Base-by-base conservation (phyloP, 2,888 invertebrate genomes). In the Limenitis camilla region DNA sequence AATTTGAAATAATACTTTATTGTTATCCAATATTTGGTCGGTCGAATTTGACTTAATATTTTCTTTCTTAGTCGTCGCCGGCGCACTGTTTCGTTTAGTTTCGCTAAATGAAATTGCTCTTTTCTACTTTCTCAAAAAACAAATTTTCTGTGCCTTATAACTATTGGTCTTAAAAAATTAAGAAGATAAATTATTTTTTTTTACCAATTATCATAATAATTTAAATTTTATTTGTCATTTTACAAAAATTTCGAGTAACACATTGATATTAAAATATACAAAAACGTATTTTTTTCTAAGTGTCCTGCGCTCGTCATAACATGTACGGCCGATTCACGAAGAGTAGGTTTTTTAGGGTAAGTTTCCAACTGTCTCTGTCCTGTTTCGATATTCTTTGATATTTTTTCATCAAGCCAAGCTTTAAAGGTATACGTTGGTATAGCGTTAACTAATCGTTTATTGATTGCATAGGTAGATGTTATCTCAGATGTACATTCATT, bases 351-450 rank as follows among this genome's bases (percentile, higher is more conserved):
- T 3, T 63, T 41, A 5, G 85, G 85, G 64, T 71, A 84, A 8
- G 59, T 62, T 32, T 63, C 58, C 31, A 85, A 67, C 8, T 56
- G 48, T 5, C 61, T 55, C 35, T 56, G 58, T 54, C 70, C 69
- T 51, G 66, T 64, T 48, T 76, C 75, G 53, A 77, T 78, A 49
- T 78, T 76, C 59, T 78, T 80, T 48, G 62, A 64, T 48, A 85
- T 81, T 66, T 70, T 79, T 47, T 81, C 81, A 36, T 78, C 77
- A 45, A 86, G 58, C 86, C 86, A 86, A 39, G 74, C 66, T 62
- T 78, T 84, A 57, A 85, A 82, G 6, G 69, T 68, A 53, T 68
- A 85, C 4, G 72, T 72, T 27, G 86, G 83, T 55, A 82, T 58
- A 58, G 80, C 63, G 35, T 78, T 72, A 30, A 67, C 71, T 61